Evolutionary conservation across 1,140 invertebrate species (phyloP).

Genomic region (Mizuhopecten yessoensis): DNA sequence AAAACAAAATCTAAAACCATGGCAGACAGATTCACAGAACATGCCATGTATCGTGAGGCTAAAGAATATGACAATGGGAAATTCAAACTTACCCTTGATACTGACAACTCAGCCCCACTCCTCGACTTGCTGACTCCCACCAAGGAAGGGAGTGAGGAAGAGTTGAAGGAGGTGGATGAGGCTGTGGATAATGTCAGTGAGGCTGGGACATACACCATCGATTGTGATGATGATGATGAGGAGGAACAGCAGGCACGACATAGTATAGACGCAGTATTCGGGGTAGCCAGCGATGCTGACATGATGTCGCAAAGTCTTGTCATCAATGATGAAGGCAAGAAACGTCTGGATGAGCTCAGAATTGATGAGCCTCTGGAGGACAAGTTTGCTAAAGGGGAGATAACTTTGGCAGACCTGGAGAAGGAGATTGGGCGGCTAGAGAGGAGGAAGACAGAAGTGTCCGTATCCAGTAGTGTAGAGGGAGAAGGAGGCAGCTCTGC

Average conservation of each 20-base stretch:
- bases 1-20: conserved; percentile 36
- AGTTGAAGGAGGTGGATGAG: conserved; percentile 28
- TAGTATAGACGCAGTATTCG: conserved; percentile 92
- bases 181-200: conserved; percentile 89
- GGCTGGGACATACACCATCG: conserved; percentile 93
- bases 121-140: neutral
- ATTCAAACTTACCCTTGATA: conserved; percentile 14
- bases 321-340: neutral
- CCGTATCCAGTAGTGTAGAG: conserved; percentile 62
- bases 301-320: conserved; percentile 18
- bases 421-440: conserved; percentile 67
- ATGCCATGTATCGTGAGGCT: conserved; percentile 74
- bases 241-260: conserved; percentile 93
- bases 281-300: conserved; percentile 81
- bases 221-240: conserved; percentile 87
- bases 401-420: conserved; percentile 77
- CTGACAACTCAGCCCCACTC: neutral
- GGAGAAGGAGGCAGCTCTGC: conserved; percentile 66
- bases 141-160: conserved; percentile 42
- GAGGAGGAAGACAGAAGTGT: conserved; percentile 51
- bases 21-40: conserved; percentile 69
- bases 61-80: conserved; percentile 69
- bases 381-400: conserved; percentile 65
- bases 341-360: neutral
- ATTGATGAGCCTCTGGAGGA: conserved; percentile 44